Evolutionary conservation across 2,888 invertebrate species (phyloP).

Genomic region (Drosophila lutescens): DNA sequence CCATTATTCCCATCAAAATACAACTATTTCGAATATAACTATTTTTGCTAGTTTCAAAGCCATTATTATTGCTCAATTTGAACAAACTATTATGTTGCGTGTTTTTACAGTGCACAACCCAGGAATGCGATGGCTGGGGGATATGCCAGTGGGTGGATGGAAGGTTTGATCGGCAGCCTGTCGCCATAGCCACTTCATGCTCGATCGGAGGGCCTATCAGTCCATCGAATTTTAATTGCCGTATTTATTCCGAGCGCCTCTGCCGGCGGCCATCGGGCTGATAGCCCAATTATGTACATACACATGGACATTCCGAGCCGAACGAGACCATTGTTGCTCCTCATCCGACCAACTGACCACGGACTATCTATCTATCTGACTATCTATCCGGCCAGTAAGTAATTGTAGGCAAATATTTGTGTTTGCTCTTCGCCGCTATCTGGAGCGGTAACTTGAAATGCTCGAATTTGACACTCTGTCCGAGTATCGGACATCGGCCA

Average conservation of each 20-base stretch:
- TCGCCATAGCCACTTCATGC: conserved; percentile 69
- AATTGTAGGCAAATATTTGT: conserved; percentile 80
- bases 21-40: no score
- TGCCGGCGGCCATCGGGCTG: conserved; percentile 32
- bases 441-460: conserved; percentile 74
- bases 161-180: conserved; percentile 48
- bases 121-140: conserved; percentile 27
- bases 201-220: conserved; percentile 55
- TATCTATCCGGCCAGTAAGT: conserved; percentile 57
- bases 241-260: conserved; percentile 38
- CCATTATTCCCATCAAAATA: no score
- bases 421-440: conserved; percentile 64
- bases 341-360: conserved; percentile 38
- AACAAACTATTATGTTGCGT: no score
- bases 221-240: conserved; percentile 55
- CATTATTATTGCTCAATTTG: no score
- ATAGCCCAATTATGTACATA: conserved; percentile 68
- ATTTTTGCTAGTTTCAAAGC: no score
- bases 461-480: conserved; percentile 66
- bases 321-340: conserved; percentile 18
- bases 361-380: conserved; percentile 11
- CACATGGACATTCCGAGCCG: conserved; percentile 28
- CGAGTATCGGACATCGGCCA: conserved; percentile 50
- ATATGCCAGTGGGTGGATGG: conserved; percentile 20
- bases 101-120: neutral